Evolutionary conservation across 1,140 invertebrate genomes (phyloP).

Genomic region (Anastrepha ludens): DNA sequence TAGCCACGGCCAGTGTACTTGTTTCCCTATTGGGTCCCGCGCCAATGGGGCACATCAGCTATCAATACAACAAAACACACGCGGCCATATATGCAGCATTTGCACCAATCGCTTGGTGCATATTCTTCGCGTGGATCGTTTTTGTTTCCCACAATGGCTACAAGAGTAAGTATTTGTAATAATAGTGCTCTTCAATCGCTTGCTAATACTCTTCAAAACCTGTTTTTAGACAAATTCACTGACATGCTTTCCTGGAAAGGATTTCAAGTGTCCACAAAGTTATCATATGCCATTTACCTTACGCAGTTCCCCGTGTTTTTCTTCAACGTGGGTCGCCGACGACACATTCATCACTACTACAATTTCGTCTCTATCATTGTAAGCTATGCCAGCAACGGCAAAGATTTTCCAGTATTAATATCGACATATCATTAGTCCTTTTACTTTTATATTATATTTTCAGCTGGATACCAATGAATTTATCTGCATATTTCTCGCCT

Average conservation of each 20-base stretch:
- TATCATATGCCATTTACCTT: conserved; percentile 81
- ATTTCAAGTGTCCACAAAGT: conserved; percentile 79
- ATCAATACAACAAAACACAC: conserved; percentile 80
- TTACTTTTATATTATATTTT: conserved; percentile 3
- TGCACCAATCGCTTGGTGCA: conserved; percentile 83
- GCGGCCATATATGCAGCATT: conserved; percentile 83
- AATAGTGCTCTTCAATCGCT: no score
- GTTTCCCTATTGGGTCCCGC: conserved; percentile 79
- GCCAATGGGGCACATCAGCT: conserved; percentile 80
- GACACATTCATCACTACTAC: conserved; percentile 77
- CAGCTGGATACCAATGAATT: conserved; percentile 78
- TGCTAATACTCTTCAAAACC: no score
- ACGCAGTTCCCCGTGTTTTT: conserved; percentile 83
- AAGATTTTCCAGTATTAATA: conserved; percentile 26
- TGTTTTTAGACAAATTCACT: conserved; percentile 75
- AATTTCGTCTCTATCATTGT: conserved; percentile 77
- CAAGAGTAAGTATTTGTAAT: conserved; percentile 73
- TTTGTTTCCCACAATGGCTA: conserved; percentile 80
- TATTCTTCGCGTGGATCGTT: conserved; percentile 81
- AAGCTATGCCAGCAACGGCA: conserved; percentile 57
- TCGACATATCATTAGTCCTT: no score
- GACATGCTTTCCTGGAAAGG: conserved; percentile 78
- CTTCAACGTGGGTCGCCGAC: conserved; percentile 79
- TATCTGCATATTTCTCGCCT: conserved; percentile 77
- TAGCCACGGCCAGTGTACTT: conserved; percentile 75